Conservation (phyloP, 2,797 vertebrate genomes). For the Nyctibius grandis region DNA sequence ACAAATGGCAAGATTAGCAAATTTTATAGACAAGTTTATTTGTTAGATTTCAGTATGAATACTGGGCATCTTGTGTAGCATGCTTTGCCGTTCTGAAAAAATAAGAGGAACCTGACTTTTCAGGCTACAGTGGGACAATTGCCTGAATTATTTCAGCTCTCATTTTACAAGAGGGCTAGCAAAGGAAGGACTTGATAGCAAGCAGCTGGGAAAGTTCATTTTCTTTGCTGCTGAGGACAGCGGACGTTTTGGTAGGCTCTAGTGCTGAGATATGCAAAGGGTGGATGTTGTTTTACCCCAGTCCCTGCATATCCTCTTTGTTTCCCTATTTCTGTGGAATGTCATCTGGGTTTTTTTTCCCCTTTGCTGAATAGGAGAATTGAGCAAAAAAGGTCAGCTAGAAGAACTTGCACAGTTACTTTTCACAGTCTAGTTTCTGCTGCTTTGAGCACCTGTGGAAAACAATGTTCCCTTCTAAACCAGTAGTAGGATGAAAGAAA, state of each 20-base stretch:
- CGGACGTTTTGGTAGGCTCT: not conserved
- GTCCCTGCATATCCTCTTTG: not conserved
- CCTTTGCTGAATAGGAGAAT: not conserved
- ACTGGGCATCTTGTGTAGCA: not conserved
- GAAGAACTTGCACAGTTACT: not conserved
- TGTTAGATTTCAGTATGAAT: not conserved
- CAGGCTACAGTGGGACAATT: not conserved
- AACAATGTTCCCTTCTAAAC: not conserved
- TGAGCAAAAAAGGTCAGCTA: not conserved
- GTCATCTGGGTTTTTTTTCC: not conserved
- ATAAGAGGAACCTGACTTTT: not conserved
- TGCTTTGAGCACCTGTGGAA: not conserved
- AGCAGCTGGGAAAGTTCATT: not conserved
- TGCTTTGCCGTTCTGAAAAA: not conserved
- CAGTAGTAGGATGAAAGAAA: not conserved
- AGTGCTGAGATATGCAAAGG: not conserved
- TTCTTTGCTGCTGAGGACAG: not conserved
- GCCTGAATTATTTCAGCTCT: not conserved
- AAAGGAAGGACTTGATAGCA: not conserved
- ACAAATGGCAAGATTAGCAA: not conserved
- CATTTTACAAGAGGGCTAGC: not conserved
- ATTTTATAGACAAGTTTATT: not conserved
- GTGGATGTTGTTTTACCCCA: not conserved
- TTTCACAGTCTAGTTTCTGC: not conserved
- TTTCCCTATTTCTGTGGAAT: not conserved